These are phyloP conservation scores for Thripadectes ignobilis DNA, from an alignment of 2,797 vertebrate species.

Conservation along the genomic window DNA sequence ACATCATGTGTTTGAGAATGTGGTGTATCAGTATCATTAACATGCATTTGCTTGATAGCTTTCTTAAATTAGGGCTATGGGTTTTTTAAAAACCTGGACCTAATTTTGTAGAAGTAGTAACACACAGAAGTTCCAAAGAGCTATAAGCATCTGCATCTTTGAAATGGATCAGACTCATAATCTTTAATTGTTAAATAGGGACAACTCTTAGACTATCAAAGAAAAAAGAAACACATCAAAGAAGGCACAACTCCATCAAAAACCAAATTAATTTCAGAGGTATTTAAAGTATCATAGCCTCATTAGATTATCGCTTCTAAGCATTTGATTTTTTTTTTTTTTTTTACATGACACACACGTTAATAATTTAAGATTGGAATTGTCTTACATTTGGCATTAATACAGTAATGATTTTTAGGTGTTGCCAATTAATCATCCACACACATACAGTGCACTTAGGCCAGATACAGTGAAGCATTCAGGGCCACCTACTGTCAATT, in stretches of 20 bases:
- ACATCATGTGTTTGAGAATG: background rate
- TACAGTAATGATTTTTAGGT: constrained; percentile 22
- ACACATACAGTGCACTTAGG: background rate
- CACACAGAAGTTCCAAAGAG: constrained; percentile 4
- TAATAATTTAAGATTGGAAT: constrained; percentile 16
- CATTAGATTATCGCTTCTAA: constrained; percentile 45
- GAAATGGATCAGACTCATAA: constrained; percentile 48
- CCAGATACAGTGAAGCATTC: background rate
- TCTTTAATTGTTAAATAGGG: constrained; percentile 19
- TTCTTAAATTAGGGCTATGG: background rate
- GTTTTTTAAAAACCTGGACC: constrained; percentile 28
- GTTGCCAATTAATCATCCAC: background rate
- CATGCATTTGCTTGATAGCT: background rate
- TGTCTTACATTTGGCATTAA: background rate
- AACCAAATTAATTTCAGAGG: constrained; percentile 11
- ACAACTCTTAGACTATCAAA: constrained; percentile 17
- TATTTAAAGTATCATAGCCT: constrained; percentile 4
- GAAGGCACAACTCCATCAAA: background rate
- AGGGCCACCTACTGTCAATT: background rate
- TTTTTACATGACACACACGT: background rate
- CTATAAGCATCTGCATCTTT: constrained; percentile 35
- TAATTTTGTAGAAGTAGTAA: constrained; percentile 47
- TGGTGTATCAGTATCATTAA: background rate
- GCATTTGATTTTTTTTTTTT: background rate
- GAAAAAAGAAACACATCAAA: constrained; percentile 43